Percentiles rank a stretch among this genome's conserved stretches.
Conservation (phyloP, 2,797 vertebrate species). For the Sebastes nivosus region DNA sequence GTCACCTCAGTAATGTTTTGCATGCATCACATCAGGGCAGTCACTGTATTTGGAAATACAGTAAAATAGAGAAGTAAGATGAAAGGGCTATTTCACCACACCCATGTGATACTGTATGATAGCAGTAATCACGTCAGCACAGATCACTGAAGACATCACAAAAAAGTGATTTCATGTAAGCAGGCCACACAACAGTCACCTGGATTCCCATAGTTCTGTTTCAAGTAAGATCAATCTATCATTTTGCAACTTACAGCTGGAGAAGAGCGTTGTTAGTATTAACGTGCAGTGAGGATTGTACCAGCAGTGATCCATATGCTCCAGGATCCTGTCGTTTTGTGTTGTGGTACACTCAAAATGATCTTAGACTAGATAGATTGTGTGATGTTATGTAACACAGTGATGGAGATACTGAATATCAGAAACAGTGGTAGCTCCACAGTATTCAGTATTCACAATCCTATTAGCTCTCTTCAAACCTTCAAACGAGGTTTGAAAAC, state of each 20-base stretch:
- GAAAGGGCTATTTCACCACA: background rate
- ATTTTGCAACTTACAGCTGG: background rate
- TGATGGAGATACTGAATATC: background rate
- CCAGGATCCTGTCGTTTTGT: background rate
- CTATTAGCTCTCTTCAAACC: background rate
- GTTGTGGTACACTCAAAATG: background rate
- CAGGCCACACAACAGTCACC: background rate
- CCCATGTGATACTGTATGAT: background rate
- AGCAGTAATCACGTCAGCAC: background rate
- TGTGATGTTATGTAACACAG: background rate
- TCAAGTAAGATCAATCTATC: background rate
- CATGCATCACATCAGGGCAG: background rate
- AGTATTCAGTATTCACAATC: background rate
- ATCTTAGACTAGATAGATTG: background rate
- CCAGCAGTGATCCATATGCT: background rate
- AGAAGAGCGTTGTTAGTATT: background rate
- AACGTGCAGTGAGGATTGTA: background rate
- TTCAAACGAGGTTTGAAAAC: background rate
- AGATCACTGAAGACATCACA: background rate
- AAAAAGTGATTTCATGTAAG: background rate
- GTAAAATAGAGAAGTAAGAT: background rate
- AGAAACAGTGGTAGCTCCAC: background rate
- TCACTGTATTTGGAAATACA: conserved; percentile 7
- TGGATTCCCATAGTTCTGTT: background rate
- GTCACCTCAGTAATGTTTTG: background rate